Conservation (phyloP, 2,797 vertebrate genomes). For the Notolabrus celidotus region DNA sequence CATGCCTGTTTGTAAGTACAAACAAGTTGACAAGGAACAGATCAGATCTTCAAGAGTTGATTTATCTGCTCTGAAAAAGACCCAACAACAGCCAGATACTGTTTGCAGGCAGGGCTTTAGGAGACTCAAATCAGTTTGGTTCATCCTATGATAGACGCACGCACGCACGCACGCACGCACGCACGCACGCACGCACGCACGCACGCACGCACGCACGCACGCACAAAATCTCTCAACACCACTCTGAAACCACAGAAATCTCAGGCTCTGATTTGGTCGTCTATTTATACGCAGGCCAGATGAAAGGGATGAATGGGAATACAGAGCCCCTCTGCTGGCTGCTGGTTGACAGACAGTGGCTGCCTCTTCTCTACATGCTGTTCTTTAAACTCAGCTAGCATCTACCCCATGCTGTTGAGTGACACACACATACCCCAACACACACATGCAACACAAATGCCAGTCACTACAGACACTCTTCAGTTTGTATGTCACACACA, state of each 20-base stretch:
- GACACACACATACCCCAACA: conserved; percentile 24
- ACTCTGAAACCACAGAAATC: conserved; percentile 28
- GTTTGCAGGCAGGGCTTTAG: conserved; percentile 35
- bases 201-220: conserved; percentile 5
- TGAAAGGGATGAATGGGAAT: conserved; percentile 55
- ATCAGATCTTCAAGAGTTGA: conserved; percentile 25
- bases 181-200: conserved; percentile 3
- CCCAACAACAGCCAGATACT: conserved; percentile 5
- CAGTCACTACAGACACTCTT: conserved; percentile 1
- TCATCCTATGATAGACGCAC: neutral
- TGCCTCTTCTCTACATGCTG: conserved; percentile 38
- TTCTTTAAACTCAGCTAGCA: conserved; percentile 58
- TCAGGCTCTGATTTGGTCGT: conserved; percentile 42
- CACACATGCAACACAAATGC: conserved; percentile 36
- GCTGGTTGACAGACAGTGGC: conserved; percentile 51
- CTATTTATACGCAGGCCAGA: conserved; percentile 47
- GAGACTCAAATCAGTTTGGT: conserved; percentile 22
- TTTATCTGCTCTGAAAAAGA: conserved; percentile 30
- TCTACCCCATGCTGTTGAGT: conserved; percentile 52
- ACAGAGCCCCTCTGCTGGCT: conserved; percentile 19
- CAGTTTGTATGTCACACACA: conserved; percentile 22
- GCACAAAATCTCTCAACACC: neutral
- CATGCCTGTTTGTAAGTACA: neutral
- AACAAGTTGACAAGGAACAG: conserved; percentile 30
- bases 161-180: conserved; percentile 5